These are phyloP conservation scores for Sorex fumeus DNA, from an alignment of 2,113 vertebrate genomes.

Conservation along the genomic window DNA sequence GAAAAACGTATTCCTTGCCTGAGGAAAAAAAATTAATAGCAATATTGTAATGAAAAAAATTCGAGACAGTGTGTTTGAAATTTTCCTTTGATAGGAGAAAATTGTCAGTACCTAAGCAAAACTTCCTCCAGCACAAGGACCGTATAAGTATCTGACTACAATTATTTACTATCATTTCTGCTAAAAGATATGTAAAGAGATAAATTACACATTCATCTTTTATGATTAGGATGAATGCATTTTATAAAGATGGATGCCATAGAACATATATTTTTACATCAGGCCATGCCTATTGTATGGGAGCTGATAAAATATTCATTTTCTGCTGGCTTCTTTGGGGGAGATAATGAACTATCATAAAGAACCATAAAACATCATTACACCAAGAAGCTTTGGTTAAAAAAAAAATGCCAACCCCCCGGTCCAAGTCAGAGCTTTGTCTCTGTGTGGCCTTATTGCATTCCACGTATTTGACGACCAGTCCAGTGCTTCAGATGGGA, in stretches of 20 bases:
- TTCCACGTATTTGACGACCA: neutral
- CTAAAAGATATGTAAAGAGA: constrained; percentile 60
- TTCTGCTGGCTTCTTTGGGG: constrained; percentile 65
- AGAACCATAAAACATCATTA: constrained; percentile 51
- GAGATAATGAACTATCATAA: constrained; percentile 68
- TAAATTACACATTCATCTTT: constrained; percentile 39
- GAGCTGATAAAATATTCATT: constrained; percentile 81
- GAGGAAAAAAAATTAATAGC: neutral
- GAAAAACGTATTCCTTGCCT: neutral
- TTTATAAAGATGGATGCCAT: constrained; percentile 78
- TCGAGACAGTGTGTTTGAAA: neutral
- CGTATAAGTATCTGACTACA: constrained; percentile 42
- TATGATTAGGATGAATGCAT: constrained; percentile 62
- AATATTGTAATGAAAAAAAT: constrained; percentile 6
- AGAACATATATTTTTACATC: constrained; percentile 83
- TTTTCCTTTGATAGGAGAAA: constrained; percentile 17
- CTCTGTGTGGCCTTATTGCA: neutral
- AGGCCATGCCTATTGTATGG: constrained; percentile 57
- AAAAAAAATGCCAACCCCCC: neutral
- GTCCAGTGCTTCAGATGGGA: too few species aligned
- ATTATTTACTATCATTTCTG: constrained; percentile 60
- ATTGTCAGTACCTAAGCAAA: constrained; percentile 45
- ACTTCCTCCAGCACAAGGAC: constrained; percentile 9
- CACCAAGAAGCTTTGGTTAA: constrained; percentile 54
- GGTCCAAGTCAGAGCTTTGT: neutral